Evolutionary conservation across 2,888 invertebrate genomes (phyloP).

Genomic region (Steinernema hermaphroditum): DNA sequence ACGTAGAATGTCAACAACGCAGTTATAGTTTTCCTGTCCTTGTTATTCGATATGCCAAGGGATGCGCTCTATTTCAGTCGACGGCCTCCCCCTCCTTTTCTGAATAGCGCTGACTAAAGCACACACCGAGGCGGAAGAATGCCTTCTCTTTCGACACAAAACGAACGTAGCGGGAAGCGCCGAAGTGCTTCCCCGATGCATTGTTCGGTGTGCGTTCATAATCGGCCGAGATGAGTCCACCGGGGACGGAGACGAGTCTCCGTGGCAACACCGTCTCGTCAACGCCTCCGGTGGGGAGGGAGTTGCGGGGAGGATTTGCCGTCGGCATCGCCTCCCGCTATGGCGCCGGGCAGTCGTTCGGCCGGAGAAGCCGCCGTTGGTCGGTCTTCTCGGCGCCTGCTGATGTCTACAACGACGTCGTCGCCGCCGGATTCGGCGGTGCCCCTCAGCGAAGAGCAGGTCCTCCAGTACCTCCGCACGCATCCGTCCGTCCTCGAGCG

Average conservation of each 20-base stretch:
- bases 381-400: not conserved
- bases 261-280: not conserved
- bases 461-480: slow-evolving; percentile 44
- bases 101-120: not conserved
- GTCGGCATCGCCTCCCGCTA: not conserved
- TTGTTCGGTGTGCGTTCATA: not conserved
- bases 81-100: not conserved
- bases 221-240: not conserved
- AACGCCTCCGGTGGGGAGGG: slow-evolving; percentile 1
- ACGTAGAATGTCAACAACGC: too few species aligned
- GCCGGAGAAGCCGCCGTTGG: not conserved
- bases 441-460: slow-evolving; percentile 41
- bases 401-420: slow-evolving; percentile 13
- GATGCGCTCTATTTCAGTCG: too few species aligned
- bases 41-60: too few species aligned
- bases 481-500: slow-evolving; percentile 52
- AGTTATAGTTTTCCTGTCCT: too few species aligned
- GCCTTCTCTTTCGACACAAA: too few species aligned
- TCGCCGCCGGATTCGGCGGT: slow-evolving; percentile 12
- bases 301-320: not conserved
- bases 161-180: not conserved
- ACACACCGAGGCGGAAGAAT: too few species aligned
- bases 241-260: slow-evolving; percentile 1
- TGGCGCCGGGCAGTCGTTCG: not conserved
- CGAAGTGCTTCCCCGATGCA: not conserved